Base-by-base conservation (phyloP, 2,888 invertebrate genomes). In the Acleris literana region DNA sequence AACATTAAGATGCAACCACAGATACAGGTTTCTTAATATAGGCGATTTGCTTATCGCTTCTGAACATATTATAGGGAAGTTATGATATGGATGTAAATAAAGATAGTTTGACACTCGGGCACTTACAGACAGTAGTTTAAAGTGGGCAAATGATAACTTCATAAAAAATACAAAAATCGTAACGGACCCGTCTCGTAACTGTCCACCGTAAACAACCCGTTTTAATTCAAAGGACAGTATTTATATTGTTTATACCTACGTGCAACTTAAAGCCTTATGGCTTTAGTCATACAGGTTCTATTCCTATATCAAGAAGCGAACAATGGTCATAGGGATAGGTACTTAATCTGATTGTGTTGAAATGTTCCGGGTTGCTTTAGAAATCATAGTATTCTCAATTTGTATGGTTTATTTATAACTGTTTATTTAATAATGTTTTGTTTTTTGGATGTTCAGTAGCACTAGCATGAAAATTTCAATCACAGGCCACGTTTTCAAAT, bases 291-390 rank as follows among this genome's bases (percentile, higher is more conserved):
- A 65, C 51, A 56, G 55, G 51, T 55, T 33, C 17, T 29, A 56
- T 17, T 61, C 33, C 22, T 6, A 9, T 55, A 6, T 54, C 18
- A 6, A 16, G 3, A 7, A 39, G 17, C 9, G 39, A 13, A 39
- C 29, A 48, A 60, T 64, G 59, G 58, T 64, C 48, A 3, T 33
- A 52, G 18, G 33, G 25, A 49, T 59, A 59, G 53, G 48, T 48
- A 39, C 3, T 4, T 39, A 59, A 64, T 65, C 59, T 44, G 64
- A 64, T 64, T 55, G 59, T 33, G 29, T 25, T 29, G 54, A 54
- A 56, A 59, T 46, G 60, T 60, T 65, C 60, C 65, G 65, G 65
- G 65, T 65, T 58, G 63, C 63, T 17, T 57, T 58, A 44, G 54
- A 18, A 43, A 51, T 18, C 39, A 25, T 51, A 56, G n/a, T 54